phyloP scores from a whole-genome alignment of 2,113 vertebrate genomes.

The Dromas ardeola region DNA sequence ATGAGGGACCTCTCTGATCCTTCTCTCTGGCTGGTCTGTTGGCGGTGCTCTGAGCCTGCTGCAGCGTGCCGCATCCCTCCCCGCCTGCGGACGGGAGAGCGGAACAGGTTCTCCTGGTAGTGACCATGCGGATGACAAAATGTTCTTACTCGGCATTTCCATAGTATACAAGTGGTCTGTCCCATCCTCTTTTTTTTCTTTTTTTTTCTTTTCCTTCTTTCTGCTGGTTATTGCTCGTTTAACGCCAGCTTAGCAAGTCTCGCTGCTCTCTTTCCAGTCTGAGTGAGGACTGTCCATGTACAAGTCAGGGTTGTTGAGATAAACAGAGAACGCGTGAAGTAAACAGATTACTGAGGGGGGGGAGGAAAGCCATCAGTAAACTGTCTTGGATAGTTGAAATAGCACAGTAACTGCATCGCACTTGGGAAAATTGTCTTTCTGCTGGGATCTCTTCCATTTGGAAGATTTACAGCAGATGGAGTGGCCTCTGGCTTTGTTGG shows the following conservation, averaged over 20 bases:
- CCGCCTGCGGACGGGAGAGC: accelerated
- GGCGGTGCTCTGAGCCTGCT: neutral
- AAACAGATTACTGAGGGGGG: neutral
- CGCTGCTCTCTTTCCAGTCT: neutral
- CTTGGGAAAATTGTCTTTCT: neutral
- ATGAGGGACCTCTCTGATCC: neutral
- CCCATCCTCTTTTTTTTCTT: neutral
- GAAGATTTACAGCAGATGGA: neutral
- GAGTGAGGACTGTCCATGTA: neutral
- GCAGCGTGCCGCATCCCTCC: neutral
- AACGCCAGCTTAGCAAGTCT: neutral
- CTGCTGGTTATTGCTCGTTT: neutral
- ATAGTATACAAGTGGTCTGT: neutral
- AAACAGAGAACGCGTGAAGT: neutral
- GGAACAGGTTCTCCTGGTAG: neutral
- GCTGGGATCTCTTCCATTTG: neutral
- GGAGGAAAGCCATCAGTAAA: neutral
- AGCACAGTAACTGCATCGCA: neutral
- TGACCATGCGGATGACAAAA: neutral
- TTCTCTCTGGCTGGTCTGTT: neutral
- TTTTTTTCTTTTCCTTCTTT: too few relatives aligned
- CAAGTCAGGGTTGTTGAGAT: neutral
- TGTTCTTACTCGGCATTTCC: neutral
- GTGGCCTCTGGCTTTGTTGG: neutral
- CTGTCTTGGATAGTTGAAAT: neutral